These are phyloP conservation scores for Todiramphus chloris DNA, from an alignment of 2,113 vertebrate species.

Conservation along the genomic window DNA sequence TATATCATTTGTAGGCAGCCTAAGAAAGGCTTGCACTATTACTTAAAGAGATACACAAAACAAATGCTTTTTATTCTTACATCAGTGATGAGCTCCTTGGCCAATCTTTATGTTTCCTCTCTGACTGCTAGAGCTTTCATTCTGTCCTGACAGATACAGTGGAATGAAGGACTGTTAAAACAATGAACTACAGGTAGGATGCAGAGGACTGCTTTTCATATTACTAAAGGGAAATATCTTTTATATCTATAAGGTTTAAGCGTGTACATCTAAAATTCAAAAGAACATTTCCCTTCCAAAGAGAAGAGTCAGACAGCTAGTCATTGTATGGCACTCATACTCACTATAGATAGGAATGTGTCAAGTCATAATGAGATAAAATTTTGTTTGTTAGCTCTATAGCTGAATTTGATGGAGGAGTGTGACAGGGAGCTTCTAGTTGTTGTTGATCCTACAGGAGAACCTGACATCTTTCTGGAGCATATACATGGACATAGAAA, in stretches of 20 bases:
- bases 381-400: not conserved
- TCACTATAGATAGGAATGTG: not conserved
- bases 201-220: not conserved
- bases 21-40: not conserved
- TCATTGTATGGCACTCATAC: not conserved
- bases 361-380: not conserved
- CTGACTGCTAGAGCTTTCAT: not conserved
- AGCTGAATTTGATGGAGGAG: not conserved
- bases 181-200: not conserved
- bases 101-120: not conserved
- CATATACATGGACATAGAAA: not conserved
- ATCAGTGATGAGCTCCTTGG: not conserved
- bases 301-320: not conserved
- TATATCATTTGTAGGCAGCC: not conserved
- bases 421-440: not conserved
- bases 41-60: not conserved
- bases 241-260: not conserved
- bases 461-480: not conserved
- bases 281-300: not conserved
- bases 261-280: not conserved
- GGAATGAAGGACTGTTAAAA: not conserved
- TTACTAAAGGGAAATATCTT: not conserved
- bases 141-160: not conserved
- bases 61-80: not conserved
- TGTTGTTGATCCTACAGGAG: not conserved